Percentiles rank a stretch among this genome's conserved stretches.
Evolutionary conservation across 2,797 vertebrate genomes (phyloP).

Genomic region (Coreius guichenoti): DNA sequence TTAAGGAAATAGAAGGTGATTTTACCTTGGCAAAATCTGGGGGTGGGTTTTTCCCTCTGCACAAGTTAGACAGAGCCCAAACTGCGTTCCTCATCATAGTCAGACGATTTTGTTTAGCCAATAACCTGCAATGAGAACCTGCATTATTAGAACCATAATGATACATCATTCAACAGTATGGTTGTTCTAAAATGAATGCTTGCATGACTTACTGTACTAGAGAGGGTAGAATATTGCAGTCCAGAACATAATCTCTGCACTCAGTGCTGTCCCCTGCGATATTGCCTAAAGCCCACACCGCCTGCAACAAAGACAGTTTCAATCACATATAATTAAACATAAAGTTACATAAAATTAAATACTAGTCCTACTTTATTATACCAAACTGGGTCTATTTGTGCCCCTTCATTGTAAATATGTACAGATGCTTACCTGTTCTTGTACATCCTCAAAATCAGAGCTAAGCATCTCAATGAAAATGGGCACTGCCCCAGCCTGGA

Average conservation of each 20-base stretch:
- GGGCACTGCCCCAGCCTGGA: conserved; percentile 94
- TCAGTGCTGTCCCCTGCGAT: conserved; percentile 97
- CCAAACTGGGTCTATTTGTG: background rate
- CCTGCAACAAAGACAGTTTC: conserved; percentile 74
- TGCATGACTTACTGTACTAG: conserved; percentile 70
- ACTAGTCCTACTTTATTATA: background rate
- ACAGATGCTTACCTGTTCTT: conserved; percentile 86
- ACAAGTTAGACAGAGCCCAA: conserved; percentile 96
- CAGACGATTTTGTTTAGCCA: conserved; percentile 94
- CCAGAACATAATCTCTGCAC: conserved; percentile 96
- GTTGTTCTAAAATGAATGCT: background rate
- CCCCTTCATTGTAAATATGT: background rate
- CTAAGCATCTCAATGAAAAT: conserved; percentile 95
- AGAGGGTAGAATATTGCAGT: conserved; percentile 94
- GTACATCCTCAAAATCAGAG: conserved; percentile 96
- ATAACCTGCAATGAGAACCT: conserved; percentile 76
- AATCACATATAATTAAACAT: background rate
- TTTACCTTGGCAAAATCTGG: conserved; percentile 96
- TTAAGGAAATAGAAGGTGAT: conserved; percentile 50
- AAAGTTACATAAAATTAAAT: background rate
- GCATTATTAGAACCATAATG: background rate
- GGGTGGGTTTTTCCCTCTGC: conserved; percentile 97
- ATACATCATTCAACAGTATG: background rate
- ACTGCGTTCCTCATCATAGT: conserved; percentile 97
- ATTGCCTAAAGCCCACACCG: conserved; percentile 97